A percentile compares a stretch with the other conserved stretches of the same genome.
Evolutionary conservation across 2,113 vertebrate species (phyloP).

Genomic region (Etia nguti): DNA sequence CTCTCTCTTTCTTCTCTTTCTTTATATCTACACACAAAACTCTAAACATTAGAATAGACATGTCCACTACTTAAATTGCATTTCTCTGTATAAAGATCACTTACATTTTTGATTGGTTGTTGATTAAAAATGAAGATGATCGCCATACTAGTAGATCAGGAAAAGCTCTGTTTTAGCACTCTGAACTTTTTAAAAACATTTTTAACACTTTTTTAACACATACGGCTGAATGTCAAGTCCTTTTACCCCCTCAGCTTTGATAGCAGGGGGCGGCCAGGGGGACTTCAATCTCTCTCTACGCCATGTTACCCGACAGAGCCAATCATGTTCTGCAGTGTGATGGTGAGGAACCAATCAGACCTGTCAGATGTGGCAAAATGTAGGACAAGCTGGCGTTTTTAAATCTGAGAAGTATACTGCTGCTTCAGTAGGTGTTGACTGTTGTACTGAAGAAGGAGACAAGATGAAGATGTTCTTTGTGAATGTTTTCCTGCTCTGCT

Average conservation of each 20-base stretch:
- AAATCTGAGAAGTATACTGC: background rate
- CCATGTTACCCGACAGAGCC: background rate
- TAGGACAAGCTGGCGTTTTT: background rate
- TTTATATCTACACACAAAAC: background rate
- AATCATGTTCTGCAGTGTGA: background rate
- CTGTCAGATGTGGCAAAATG: background rate
- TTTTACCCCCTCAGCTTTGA: background rate
- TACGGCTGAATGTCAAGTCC: fast-evolving
- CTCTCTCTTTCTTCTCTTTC: too few relatives aligned
- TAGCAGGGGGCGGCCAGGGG: background rate
- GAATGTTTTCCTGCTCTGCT: background rate
- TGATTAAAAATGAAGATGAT: background rate
- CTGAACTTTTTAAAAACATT: background rate
- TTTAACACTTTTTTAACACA: background rate
- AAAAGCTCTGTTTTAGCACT: background rate
- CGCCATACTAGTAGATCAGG: background rate
- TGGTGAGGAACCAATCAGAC: background rate
- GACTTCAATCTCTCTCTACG: fast-evolving
- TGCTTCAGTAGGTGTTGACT: background rate
- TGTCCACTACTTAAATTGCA: background rate
- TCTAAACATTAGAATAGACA: background rate
- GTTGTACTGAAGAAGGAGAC: background rate
- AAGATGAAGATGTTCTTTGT: background rate
- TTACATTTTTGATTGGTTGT: background rate
- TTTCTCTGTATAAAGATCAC: fast-evolving